Percentiles rank a stretch among this genome's conserved stretches.
phyloP scores from a whole-genome alignment of 2,113 vertebrate genomes.

The Sula dactylatra region DNA sequence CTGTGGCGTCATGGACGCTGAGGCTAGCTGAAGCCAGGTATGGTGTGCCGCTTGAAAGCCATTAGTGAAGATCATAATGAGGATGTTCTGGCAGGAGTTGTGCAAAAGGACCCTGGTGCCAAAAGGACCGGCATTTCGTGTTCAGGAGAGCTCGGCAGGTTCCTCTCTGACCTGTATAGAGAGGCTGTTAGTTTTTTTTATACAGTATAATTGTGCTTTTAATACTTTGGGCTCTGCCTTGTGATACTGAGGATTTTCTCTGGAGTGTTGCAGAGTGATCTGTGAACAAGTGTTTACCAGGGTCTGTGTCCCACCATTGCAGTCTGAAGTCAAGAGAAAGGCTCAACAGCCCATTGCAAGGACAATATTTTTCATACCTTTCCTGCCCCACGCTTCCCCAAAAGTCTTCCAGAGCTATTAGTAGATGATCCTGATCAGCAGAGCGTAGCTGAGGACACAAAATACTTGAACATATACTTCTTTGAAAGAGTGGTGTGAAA shows the following conservation, averaged over 20 bases:
- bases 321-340: background rate
- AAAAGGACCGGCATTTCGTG: accelerated
- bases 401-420: background rate
- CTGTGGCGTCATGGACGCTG: accelerated
- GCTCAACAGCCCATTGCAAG: background rate
- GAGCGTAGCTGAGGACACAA: background rate
- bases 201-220: background rate
- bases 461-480: background rate
- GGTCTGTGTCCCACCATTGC: background rate
- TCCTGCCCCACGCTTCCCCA: background rate
- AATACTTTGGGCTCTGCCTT: background rate
- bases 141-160: background rate
- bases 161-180: background rate
- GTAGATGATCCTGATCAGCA: background rate
- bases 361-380: background rate
- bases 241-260: background rate
- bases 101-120: background rate
- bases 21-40: background rate
- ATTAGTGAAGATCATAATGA: background rate
- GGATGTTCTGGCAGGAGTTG: background rate
- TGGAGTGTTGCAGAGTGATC: background rate
- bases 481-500: background rate
- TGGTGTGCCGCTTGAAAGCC: background rate
- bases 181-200: background rate
- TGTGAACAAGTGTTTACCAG: background rate